These are phyloP conservation scores for Volucella zonaria DNA, from an alignment of 2,888 invertebrate species.

Conservation along the genomic window DNA sequence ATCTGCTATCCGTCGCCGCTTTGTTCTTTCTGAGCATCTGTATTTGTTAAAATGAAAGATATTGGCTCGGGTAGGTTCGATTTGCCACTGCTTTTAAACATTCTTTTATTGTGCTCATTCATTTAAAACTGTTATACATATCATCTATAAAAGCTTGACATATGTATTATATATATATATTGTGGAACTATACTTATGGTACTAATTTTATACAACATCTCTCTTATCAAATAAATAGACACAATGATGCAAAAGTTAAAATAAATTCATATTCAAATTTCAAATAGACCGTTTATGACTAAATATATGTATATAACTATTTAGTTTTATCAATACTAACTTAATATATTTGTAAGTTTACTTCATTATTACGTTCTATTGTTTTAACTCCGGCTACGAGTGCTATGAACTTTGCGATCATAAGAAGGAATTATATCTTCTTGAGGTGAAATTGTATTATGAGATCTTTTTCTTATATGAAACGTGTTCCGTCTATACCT, in stretches of 20 bases:
- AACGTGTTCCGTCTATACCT: constrained; percentile 16
- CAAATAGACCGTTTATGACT: background rate
- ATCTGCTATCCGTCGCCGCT: no score
- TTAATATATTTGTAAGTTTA: background rate
- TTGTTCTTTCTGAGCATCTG: no score
- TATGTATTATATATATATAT: no score
- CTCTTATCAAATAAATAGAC: background rate
- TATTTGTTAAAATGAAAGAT: no score
- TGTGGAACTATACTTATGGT: no score
- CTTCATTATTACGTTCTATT: background rate
- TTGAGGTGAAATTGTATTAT: no score
- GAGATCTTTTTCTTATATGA: background rate
- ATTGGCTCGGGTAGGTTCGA: no score
- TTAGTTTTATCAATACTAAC: background rate
- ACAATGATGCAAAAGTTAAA: background rate
- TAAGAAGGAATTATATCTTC: no score
- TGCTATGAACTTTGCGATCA: background rate
- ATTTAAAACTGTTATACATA: no score
- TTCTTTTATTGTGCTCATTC: no score
- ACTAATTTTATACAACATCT: background rate
- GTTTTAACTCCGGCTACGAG: background rate
- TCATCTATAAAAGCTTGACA: no score
- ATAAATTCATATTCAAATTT: background rate
- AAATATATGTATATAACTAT: background rate
- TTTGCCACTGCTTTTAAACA: no score